These are phyloP conservation scores for Danio kyathit DNA, from an alignment of 2,797 vertebrate species.

Conservation along the genomic window DNA sequence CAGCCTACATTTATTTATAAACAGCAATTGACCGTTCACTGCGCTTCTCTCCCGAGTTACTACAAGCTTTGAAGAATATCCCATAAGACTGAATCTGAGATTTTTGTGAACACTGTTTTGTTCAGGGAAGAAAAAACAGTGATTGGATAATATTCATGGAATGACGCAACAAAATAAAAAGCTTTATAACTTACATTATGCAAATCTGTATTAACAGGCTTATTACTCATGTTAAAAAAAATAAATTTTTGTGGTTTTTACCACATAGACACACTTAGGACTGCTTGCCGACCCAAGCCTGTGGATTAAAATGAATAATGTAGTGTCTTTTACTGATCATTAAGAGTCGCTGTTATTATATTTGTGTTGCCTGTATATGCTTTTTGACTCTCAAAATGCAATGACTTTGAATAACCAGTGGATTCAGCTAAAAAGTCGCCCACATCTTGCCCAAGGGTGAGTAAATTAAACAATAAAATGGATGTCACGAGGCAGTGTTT, in stretches of 20 bases:
- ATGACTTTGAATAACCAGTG: too few relatives aligned
- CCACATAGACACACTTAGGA: background rate
- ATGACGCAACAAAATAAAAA: background rate
- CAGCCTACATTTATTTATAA: background rate
- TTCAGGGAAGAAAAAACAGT: background rate
- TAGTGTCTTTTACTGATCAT: too few relatives aligned
- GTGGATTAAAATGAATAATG: too few relatives aligned
- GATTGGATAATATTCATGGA: background rate
- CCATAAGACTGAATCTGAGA: background rate
- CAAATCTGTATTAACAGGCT: background rate
- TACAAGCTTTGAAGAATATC: background rate
- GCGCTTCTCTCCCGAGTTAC: background rate
- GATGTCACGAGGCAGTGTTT: too few relatives aligned
- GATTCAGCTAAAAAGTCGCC: too few relatives aligned
- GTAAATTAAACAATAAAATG: too few relatives aligned
- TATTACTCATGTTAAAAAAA: background rate
- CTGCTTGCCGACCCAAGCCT: too few relatives aligned
- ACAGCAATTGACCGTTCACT: background rate
- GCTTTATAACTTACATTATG: background rate
- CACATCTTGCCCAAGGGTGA: too few relatives aligned
- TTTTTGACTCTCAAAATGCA: too few relatives aligned
- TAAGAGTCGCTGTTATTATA: too few relatives aligned
- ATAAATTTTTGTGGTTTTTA: background rate
- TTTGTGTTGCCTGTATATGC: too few relatives aligned
- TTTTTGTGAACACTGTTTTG: background rate